Evolutionary conservation across 2,113 vertebrate genomes (phyloP).

Genomic region (Engraulis encrasicolus): DNA sequence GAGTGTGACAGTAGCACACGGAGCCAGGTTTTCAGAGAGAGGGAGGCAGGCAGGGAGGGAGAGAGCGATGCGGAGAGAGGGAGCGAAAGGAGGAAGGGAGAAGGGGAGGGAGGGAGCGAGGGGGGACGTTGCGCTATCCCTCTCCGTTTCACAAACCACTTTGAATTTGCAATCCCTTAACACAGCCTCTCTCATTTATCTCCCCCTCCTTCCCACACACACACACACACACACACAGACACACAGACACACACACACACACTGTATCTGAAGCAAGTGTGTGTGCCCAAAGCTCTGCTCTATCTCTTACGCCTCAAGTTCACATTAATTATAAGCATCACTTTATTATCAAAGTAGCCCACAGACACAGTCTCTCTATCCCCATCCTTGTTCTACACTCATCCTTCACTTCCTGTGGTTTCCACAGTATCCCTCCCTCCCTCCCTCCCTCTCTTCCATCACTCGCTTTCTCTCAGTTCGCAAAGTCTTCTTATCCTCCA

Average conservation of each 20-base stretch:
- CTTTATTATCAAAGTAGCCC: slow-evolving; percentile 38
- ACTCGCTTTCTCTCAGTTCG: not conserved
- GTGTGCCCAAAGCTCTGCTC: not conserved
- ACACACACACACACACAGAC: slow-evolving; percentile 4
- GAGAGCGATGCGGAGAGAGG: not conserved
- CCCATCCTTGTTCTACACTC: not conserved
- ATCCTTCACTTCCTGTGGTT: not conserved
- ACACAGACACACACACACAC: not conserved
- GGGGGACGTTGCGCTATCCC: slow-evolving; percentile 45
- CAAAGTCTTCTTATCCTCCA: not conserved
- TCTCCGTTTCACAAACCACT: slow-evolving; percentile 70
- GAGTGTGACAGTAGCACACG: slow-evolving; percentile 38
- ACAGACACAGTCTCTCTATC: not conserved
- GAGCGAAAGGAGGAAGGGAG: not conserved
- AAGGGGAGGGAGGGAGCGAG: not conserved
- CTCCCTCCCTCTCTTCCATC: not conserved
- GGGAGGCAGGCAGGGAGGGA: slow-evolving; percentile 23
- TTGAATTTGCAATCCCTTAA: slow-evolving; percentile 66
- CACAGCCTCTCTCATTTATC: slow-evolving; percentile 58
- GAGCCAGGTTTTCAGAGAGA: slow-evolving; percentile 41
- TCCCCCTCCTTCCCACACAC: slow-evolving; percentile 35
- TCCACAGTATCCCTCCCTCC: not conserved
- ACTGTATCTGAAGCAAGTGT: not conserved
- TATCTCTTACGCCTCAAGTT: not conserved
- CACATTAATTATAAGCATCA: slow-evolving; percentile 33